Evolutionary conservation across 2,888 invertebrate genomes (phyloP).

Genomic region (Hedya salicella): DNA sequence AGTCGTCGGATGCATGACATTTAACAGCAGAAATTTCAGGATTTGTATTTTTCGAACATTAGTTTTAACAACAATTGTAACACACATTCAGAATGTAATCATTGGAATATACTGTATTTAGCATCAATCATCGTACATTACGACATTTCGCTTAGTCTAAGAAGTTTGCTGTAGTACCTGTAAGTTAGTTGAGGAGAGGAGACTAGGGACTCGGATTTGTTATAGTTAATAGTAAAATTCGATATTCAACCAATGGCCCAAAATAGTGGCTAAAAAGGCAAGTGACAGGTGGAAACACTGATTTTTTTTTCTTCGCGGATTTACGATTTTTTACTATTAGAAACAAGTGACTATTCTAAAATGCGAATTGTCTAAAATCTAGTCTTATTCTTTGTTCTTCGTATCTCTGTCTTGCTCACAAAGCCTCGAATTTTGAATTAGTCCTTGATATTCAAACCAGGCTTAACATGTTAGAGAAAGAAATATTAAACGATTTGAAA

Average conservation of each 20-base stretch:
- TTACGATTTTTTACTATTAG: no score
- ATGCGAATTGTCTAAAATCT: no score
- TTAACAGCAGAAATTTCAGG: conserved; percentile 33
- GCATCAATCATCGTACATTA: conserved; percentile 34
- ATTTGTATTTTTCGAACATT: conserved; percentile 36
- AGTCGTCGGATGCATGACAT: conserved; percentile 21
- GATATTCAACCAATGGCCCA: neutral
- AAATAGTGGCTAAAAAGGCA: neutral
- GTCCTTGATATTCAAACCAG: no score
- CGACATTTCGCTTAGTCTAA: conserved; percentile 27
- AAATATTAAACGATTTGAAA: no score
- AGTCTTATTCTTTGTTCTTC: no score
- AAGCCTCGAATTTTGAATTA: no score
- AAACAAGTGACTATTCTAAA: no score
- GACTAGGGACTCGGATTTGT: neutral
- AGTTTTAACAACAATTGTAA: conserved; percentile 37
- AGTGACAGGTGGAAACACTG: no score
- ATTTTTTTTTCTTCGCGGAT: no score
- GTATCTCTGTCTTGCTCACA: no score
- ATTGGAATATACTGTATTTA: conserved; percentile 40
- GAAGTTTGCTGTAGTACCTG: conserved; percentile 28
- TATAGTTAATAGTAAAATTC: neutral
- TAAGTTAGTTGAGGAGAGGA: conserved; percentile 22
- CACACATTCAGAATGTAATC: conserved; percentile 36
- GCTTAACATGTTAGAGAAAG: no score